Percentiles rank a stretch among this genome's conserved stretches.
Conservation (phyloP, 1,140 invertebrate species). For the Drosophila parvula region DNA sequence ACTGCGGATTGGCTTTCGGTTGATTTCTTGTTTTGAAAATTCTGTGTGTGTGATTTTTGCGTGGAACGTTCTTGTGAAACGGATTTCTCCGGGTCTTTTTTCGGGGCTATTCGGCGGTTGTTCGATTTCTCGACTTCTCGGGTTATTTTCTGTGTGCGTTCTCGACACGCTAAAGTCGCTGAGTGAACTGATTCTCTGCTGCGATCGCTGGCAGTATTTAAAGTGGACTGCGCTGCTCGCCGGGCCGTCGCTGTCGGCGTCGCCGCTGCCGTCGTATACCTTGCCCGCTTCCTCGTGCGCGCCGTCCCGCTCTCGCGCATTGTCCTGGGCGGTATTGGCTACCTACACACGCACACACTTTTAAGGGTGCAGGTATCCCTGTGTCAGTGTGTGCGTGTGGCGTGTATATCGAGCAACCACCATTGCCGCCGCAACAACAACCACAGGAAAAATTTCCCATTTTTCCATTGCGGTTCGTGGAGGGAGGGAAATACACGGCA, state of each 20-base stretch:
- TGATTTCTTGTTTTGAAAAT: neutral
- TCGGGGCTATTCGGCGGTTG: no score
- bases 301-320: constrained; percentile 1
- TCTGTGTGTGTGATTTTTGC: neutral
- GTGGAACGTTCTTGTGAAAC: neutral
- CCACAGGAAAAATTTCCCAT: constrained; percentile 84
- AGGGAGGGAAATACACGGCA: constrained; percentile 11
- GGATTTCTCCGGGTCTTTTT: constrained; percentile 5
- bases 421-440: constrained; percentile 84
- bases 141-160: constrained; percentile 49
- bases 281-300: constrained; percentile 12
- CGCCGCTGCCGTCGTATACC: constrained; percentile 16
- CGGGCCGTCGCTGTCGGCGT: constrained; percentile 45
- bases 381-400: constrained; percentile 41
- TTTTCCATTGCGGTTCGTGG: constrained; percentile 82
- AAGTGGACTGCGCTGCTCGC: constrained; percentile 77
- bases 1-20: neutral
- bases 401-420: constrained; percentile 83
- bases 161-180: constrained; percentile 83
- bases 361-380: constrained; percentile 33
- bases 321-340: constrained; percentile 63
- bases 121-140: constrained; percentile 10
- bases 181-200: constrained; percentile 84
- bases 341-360: constrained; percentile 51
- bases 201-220: constrained; percentile 84